Evolutionary conservation across 1,140 invertebrate species (phyloP), one percentile per base, ranked within the genome.

Genomic region (Hyposmocoma kahamanoa): DNA sequence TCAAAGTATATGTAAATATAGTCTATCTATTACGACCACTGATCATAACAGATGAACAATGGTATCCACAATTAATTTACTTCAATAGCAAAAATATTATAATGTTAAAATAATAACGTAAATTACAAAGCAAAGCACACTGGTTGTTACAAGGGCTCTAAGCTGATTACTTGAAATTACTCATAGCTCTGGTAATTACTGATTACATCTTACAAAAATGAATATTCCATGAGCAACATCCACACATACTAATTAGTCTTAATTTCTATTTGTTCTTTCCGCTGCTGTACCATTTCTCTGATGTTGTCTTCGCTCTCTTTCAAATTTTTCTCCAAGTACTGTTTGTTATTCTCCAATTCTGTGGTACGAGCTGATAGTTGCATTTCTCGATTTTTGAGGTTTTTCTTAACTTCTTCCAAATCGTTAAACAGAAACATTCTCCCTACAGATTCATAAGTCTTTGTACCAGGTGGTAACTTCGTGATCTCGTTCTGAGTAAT

Each of bases 261-360:
- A 47, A 44, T 43, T 42, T 83, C 69, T 56, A 59, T 68, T 51
- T 74, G 70, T 42, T 88, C 89, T 67, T 91, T 91, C 45, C 88
- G 87, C 48, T 91, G 91, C 59, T 93, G 90, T 0, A 97, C 91
- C 88, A 96, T 91, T 89, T 96, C 95, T 69, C 95, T 80, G 2
- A 97, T 86, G 76, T 94, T 94, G 71, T 96, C 91, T 87, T 95
- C 92, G 73, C 92, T 94, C 60, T 96, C 94, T 83, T 94, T 95
- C 39, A 96, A 87, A 79, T 87, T 95, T 59, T 89, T 88, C 67
- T 95, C 91, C 54, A 96, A 84, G 75, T 93, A 94, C 5, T 84
- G 69, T 80, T 96, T 96, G 53, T 90, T 94, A 45, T 87, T 90
- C 76, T 95, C 92, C 49, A 95, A 84, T 9, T 88, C 89, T 72